Percentiles rank a stretch among this genome's conserved stretches.
phyloP scores from a whole-genome alignment of 2,113 vertebrate species.

The Patagioenas fasciata region DNA sequence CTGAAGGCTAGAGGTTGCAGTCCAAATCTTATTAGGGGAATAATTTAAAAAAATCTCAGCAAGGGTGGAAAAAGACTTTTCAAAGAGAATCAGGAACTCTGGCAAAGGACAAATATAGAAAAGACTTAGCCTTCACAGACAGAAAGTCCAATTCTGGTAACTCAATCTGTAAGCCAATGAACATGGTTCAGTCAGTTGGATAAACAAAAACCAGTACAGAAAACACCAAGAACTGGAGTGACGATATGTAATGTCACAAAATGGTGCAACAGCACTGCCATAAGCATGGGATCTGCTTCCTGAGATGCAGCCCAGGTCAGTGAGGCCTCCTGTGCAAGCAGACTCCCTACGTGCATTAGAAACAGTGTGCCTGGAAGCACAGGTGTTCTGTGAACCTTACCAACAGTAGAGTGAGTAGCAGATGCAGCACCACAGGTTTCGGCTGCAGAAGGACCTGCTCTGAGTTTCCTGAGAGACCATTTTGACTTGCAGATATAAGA shows the following conservation, averaged over 20 bases:
- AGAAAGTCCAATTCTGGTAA: not conserved
- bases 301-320: not conserved
- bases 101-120: not conserved
- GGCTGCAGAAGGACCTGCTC: not conserved
- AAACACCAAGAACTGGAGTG: not conserved
- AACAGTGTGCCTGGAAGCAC: not conserved
- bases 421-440: not conserved
- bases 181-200: not conserved
- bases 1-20: not conserved
- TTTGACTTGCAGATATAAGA: not conserved
- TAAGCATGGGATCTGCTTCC: not conserved
- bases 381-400: not conserved
- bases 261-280: not conserved
- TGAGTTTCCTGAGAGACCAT: not conserved
- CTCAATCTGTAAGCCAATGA: not conserved
- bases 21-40: not conserved
- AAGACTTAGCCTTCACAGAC: not conserved
- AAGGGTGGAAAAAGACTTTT: not conserved
- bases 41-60: not conserved
- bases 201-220: not conserved
- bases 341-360: no score
- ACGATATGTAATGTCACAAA: not conserved
- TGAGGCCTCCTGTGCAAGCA: not conserved
- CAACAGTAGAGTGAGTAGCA: not conserved
- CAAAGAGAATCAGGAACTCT: not conserved